Evolutionary conservation across 2,797 vertebrate species (phyloP).

Genomic region (Gorsachius magnificus): DNA sequence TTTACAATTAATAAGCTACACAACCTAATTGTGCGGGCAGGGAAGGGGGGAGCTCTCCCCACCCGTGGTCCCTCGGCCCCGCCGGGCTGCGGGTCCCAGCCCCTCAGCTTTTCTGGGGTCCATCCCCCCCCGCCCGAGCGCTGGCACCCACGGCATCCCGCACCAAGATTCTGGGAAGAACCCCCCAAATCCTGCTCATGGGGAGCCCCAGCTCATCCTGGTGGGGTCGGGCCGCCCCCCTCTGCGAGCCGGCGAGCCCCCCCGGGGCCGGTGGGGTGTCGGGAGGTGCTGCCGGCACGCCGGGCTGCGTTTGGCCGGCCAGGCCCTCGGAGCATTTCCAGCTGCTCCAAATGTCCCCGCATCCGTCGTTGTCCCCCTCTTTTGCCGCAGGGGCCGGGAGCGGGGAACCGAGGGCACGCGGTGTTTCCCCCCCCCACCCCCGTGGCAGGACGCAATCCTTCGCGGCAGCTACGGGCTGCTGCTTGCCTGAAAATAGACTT

Average conservation of each 20-base stretch:
- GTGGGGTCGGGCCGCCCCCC: rapidly evolving
- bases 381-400: background rate
- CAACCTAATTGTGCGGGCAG: constrained; percentile 30
- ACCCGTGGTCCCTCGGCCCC: rapidly evolving
- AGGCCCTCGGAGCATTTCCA: rapidly evolving
- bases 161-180: rapidly evolving
- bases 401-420: background rate
- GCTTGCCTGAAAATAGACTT: constrained; percentile 44
- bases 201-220: rapidly evolving
- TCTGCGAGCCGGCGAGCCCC: rapidly evolving
- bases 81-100: background rate
- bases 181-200: background rate
- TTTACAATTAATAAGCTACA: constrained; percentile 50
- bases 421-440: background rate
- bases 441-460: constrained; percentile 12
- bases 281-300: background rate
- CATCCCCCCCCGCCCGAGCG: too few species aligned
- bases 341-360: background rate
- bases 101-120: background rate
- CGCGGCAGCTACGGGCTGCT: background rate
- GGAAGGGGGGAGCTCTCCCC: background rate
- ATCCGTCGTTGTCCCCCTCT: rapidly evolving
- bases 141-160: rapidly evolving
- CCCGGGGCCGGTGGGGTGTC: background rate
- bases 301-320: background rate